Conservation (phyloP, 2,797 vertebrate genomes). For the Morus bassanus region DNA sequence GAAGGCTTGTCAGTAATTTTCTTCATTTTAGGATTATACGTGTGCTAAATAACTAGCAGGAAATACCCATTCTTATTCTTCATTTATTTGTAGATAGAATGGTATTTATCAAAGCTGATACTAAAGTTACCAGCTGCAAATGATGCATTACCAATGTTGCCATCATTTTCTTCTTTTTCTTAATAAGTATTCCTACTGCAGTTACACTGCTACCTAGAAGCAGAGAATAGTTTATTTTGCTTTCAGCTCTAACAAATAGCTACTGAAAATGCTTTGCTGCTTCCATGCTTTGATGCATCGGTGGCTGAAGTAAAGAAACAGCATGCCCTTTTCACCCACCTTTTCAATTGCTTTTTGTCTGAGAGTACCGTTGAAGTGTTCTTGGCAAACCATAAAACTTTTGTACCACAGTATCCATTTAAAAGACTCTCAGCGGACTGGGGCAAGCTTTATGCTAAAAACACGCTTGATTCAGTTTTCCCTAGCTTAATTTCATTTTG, state of each 20-base stretch:
- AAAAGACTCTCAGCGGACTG: neutral
- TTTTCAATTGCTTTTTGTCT: neutral
- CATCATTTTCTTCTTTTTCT: neutral
- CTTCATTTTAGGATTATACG: neutral
- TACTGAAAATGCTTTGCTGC: constrained; percentile 3
- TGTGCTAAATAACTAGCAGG: neutral
- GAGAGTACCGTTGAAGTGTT: neutral
- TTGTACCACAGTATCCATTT: neutral
- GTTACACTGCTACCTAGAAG: neutral
- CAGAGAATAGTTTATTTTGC: neutral
- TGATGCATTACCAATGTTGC: neutral
- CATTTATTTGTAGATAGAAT: neutral
- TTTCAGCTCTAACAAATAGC: neutral
- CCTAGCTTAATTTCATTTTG: neutral
- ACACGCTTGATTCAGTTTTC: neutral
- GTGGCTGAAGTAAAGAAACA: neutral
- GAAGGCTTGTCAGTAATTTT: neutral
- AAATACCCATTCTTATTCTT: neutral
- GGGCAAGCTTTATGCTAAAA: neutral
- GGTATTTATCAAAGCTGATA: neutral
- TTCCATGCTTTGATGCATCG: neutral
- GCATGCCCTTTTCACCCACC: neutral
- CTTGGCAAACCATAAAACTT: neutral
- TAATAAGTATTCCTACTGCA: neutral
- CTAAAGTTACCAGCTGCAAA: neutral